Evolutionary conservation across 2,888 invertebrate genomes (phyloP), one percentile per base, ranked within the genome.

Genomic region (Gastracanthus pulcherrimus): DNA sequence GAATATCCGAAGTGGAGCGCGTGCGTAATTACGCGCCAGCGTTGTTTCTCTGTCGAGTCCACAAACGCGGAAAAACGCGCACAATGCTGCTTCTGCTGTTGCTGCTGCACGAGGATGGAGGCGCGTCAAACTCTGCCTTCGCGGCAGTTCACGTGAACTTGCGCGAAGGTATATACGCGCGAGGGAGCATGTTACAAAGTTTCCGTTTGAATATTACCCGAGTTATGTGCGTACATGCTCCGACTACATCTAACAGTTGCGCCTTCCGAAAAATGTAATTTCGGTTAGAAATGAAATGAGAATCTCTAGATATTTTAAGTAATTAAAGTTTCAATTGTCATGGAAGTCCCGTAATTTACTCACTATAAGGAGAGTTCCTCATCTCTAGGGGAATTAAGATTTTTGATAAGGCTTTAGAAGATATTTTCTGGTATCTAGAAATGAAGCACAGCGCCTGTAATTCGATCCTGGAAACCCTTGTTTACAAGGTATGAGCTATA

Each of bases 151-250:
- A 55, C 26, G 36, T 11, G 36, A 62, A 62, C 36, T 62, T 62
- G 19, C 19, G 31, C 34, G 5, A 2, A 11, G 2, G 11, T 23
- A 23, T 51, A 23, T 13, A 55, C 23, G 16, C 9, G 41, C 16
- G 11, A 36, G n/a, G n/a, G n/a, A 62, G 36, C 34, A 36, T 34
- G 11, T 62, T 62, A 19, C 62, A 3, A 62, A 62, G 62, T 62
- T 62, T 36, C 19, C 34, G 31, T 34, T 62, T 62, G 62, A 62
- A 62, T 62, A 62, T 62, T 34, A 19, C 62, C 36, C 31, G 36
- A 62, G 34, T 62, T 62, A 60, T 34, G 36, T 9, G 19, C n/a
- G 19, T 19, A 36, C 55, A 7, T 26, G 55, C 55, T 11, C 9
- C 55, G 5, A 55, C 55, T 55, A 11, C 11, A 11, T 55, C 26